Conservation (phyloP, 2,797 vertebrate genomes). For the Triplophysa bombifrons region DNA sequence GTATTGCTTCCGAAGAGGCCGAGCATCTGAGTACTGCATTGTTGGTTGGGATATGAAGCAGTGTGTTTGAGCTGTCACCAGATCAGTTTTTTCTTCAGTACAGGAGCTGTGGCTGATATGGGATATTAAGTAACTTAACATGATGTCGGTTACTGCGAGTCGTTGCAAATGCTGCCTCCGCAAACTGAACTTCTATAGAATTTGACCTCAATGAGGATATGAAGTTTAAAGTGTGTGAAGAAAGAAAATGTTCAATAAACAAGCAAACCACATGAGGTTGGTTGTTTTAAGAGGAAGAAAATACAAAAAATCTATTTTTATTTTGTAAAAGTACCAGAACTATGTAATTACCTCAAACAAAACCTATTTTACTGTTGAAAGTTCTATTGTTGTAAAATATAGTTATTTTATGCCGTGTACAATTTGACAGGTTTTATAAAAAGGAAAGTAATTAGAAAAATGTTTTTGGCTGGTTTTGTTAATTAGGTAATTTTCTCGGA, state of each 20-base stretch:
- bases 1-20: conserved; percentile 7
- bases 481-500: conserved; percentile 67
- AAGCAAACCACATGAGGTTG: conserved; percentile 54
- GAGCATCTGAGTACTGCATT: conserved; percentile 10
- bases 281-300: conserved; percentile 62
- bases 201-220: conserved; percentile 63
- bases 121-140: conserved; percentile 13
- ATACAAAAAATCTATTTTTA: conserved; percentile 71
- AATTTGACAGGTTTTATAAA: conserved; percentile 76
- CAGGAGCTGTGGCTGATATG: conserved; percentile 17
- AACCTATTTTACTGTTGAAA: conserved; percentile 81
- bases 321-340: conserved; percentile 74
- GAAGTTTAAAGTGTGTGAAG: conserved; percentile 52
- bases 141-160: conserved; percentile 42
- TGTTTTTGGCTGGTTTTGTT: conserved; percentile 54
- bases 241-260: conserved; percentile 36
- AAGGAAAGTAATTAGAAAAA: conserved; percentile 56
- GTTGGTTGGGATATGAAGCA: conserved; percentile 37
- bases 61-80: conserved; percentile 51
- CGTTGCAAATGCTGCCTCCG: conserved; percentile 53
- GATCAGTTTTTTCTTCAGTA: conserved; percentile 38
- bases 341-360: conserved; percentile 81
- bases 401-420: conserved; percentile 81
- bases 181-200: conserved; percentile 58
- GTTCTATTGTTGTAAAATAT: conserved; percentile 80